Base-by-base conservation (phyloP, 2,888 invertebrate species). In the Dysmachus trigonus region DNA sequence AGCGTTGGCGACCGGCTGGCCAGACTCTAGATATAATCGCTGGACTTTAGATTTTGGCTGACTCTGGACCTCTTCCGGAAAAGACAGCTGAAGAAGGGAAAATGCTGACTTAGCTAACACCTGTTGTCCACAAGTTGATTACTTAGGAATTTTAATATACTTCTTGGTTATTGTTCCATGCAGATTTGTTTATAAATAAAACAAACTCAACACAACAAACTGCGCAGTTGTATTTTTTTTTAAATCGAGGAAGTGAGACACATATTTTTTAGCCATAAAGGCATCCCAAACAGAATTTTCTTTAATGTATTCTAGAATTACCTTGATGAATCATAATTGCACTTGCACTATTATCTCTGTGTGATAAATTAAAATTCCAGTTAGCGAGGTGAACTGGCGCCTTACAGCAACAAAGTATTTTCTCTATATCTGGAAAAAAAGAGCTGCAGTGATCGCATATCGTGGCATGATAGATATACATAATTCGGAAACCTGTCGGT, bases 111-210 rank as follows among this genome's bases (percentile, higher is more conserved):
- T 30, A 31, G 30, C 8, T 53, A 18, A 81, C 81, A 81, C 81
- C 81, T 81, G 81, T 31, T n/a, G 31, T 5, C 10, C 27, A 81
- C 10, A 81, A 51, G 41, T n/a, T 47, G 47, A 38, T 77, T 47
- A 35, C 77, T 22, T 47, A 41, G 38, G n/a, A 47, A 77, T 47
- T 77, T 77, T 22, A 15, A 33, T 35, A n/a, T 73, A 30, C 6
- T 30, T 41, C 13, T 13, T 77, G 15, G 0, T 51, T 74, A 18
- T 35, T 74, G 27, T 22, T 8, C 62, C 62, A 10, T 22, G 22
- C 6, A 15, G 77, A 47, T 77, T 77, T 77, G 77, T 77, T 77
- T 77, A 41, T 77, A 77, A 77, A 77, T 27, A 77, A 77, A 47
- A 6, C 27, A 1, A 47, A 51, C 47, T 27, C 30, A 18, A 47